These are phyloP conservation scores for Chloroceryle amazona DNA, from an alignment of 2,797 vertebrate genomes.

Conservation along the genomic window DNA sequence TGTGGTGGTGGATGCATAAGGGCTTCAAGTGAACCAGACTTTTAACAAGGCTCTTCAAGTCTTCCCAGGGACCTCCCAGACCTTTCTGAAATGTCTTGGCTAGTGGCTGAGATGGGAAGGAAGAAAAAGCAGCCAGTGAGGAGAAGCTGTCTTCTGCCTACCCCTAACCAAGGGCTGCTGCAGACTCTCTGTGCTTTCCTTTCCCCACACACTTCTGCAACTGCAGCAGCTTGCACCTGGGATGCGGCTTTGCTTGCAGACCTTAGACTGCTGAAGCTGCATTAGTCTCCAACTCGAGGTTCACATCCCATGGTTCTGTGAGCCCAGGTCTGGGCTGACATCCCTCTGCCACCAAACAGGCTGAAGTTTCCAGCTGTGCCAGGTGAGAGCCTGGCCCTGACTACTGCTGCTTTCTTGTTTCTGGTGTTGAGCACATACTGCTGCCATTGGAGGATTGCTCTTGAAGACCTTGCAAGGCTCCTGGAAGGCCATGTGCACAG, in stretches of 20 bases:
- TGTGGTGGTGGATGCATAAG: background rate
- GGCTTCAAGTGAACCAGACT: background rate
- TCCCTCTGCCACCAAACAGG: background rate
- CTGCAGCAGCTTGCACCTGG: fast-evolving
- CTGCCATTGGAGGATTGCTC: background rate
- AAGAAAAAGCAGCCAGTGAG: fast-evolving
- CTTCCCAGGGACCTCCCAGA: background rate
- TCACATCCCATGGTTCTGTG: fast-evolving
- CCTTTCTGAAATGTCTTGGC: background rate
- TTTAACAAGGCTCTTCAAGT: background rate
- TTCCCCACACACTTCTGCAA: fast-evolving
- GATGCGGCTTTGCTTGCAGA: fast-evolving
- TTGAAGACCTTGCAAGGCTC: background rate
- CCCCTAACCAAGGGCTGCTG: background rate
- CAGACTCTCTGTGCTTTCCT: background rate
- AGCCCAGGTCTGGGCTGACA: background rate
- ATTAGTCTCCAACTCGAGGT: background rate
- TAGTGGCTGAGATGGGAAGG: background rate
- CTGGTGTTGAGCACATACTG: background rate
- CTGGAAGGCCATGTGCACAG: background rate
- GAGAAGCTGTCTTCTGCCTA: background rate
- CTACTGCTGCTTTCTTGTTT: background rate
- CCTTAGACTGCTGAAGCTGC: background rate
- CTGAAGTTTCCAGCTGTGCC: background rate
- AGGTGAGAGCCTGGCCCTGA: background rate